Percentiles rank a stretch among this genome's conserved stretches.
Conservation (phyloP, 1,140 invertebrate genomes). For the Acromyrmex charruanus region DNA sequence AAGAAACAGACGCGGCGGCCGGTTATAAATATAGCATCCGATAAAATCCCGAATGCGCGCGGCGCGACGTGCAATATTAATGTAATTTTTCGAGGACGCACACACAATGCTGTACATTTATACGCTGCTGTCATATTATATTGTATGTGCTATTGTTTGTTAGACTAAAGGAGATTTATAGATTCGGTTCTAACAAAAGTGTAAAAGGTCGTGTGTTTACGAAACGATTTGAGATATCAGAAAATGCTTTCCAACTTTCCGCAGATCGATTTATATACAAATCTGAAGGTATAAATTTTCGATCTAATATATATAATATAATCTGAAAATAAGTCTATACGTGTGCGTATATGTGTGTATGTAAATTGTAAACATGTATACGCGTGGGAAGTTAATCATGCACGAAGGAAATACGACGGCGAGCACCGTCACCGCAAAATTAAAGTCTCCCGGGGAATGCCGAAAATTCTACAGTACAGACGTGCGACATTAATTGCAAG, state of each 20-base stretch:
- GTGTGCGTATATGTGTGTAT: not conserved
- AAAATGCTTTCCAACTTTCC: conserved; percentile 2
- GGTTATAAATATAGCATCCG: conserved; percentile 48
- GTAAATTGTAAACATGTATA: not conserved
- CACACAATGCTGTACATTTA: conserved; percentile 29
- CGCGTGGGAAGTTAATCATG: conserved; percentile 31
- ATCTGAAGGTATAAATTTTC: not conserved
- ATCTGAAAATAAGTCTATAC: not conserved
- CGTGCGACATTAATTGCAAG: conserved; percentile 40
- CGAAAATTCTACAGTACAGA: conserved; percentile 29
- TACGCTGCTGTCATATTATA: conserved; percentile 17
- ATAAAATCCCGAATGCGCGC: conserved; percentile 36
- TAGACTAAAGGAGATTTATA: conserved; percentile 33
- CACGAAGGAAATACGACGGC: not conserved
- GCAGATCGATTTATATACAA: not conserved
- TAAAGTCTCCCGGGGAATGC: conserved; percentile 42
- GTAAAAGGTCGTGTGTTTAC: conserved; percentile 1
- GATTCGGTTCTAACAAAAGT: conserved; percentile 2
- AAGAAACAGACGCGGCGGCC: conserved; percentile 28
- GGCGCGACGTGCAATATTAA: conserved; percentile 48
- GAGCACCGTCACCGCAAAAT: conserved; percentile 38
- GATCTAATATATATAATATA: conserved; percentile 7
- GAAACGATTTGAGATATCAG: conserved; percentile 14
- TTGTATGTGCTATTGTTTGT: conserved; percentile 1
- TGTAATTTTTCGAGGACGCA: conserved; percentile 48